Conservation (phyloP, 2,888 invertebrate species). For the Lissocephala sabroskyi region DNA sequence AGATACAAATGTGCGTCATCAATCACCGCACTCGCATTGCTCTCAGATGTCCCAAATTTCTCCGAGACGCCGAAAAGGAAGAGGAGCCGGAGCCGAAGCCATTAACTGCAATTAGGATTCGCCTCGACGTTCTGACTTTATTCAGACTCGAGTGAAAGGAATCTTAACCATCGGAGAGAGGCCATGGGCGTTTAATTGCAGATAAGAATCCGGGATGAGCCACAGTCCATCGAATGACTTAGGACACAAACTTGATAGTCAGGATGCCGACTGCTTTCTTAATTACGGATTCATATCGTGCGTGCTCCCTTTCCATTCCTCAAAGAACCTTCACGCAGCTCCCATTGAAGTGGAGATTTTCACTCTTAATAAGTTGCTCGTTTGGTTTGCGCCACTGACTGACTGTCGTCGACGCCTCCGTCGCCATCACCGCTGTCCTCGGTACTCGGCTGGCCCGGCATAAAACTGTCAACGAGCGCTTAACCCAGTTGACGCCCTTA, state of each 20-base stretch:
- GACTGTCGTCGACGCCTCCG: conserved; percentile 32
- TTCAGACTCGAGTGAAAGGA: background rate
- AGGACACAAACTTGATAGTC: no score
- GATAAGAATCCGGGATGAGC: conserved; percentile 38
- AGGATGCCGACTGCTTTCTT: no score
- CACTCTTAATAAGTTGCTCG: conserved; percentile 60
- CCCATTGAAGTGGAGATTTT: conserved; percentile 50
- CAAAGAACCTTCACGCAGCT: conserved; percentile 8
- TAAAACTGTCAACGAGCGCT: conserved; percentile 57
- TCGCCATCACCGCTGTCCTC: conserved; percentile 22
- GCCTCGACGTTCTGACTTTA: no score
- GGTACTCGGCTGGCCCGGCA: conserved; percentile 35
- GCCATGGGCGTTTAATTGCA: conserved; percentile 30
- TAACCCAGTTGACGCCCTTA: conserved; percentile 62
- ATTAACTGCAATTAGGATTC: background rate
- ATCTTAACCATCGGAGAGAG: background rate
- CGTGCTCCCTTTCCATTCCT: background rate
- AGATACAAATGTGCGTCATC: conserved; percentile 24
- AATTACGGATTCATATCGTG: no score
- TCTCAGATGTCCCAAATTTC: conserved; percentile 8
- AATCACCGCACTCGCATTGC: conserved; percentile 11
- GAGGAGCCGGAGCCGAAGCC: no score
- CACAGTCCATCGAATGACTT: conserved; percentile 18
- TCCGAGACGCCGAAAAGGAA: background rate
- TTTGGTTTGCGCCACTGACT: conserved; percentile 56